Conservation (phyloP, 1,140 invertebrate genomes). For the Galendromus occidentalis region DNA sequence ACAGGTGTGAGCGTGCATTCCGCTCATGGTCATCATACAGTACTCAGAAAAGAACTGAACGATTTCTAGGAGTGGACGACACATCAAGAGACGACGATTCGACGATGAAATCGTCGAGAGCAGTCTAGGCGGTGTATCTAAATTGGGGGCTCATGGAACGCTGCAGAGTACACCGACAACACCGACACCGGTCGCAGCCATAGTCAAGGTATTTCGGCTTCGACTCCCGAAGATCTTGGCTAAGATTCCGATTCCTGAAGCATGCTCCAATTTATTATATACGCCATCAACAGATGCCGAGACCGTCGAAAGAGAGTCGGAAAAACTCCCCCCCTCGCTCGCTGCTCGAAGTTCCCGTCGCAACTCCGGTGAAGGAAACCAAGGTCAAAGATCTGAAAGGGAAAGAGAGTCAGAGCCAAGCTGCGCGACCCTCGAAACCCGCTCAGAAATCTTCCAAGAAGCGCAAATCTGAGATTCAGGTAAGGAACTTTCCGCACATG, state of each 20-base stretch:
- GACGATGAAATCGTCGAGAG: constrained; percentile 77
- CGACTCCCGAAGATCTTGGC: neutral
- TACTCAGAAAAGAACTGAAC: neutral
- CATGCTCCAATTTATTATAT: neutral
- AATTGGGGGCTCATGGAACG: neutral
- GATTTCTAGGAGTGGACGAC: neutral
- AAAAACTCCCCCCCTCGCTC: no score
- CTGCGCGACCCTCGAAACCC: no score
- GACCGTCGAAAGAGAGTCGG: no score
- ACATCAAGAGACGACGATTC: constrained; percentile 79
- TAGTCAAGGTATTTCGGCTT: neutral
- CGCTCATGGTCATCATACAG: neutral
- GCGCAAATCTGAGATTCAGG: no score
- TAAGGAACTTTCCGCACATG: neutral
- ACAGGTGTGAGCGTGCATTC: neutral
- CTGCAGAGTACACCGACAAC: neutral
- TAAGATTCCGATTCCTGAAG: neutral
- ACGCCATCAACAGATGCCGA: neutral
- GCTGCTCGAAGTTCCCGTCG: no score
- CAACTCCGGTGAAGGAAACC: no score
- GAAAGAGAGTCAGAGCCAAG: no score
- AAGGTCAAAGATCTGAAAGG: no score
- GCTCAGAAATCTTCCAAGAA: no score
- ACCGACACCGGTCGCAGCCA: neutral
- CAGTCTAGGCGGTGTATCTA: constrained; percentile 21